A percentile compares a stretch with the other conserved stretches of the same genome.
Evolutionary conservation across 2,797 vertebrate genomes (phyloP).

Genomic region (Nyctalus aviator): DNA sequence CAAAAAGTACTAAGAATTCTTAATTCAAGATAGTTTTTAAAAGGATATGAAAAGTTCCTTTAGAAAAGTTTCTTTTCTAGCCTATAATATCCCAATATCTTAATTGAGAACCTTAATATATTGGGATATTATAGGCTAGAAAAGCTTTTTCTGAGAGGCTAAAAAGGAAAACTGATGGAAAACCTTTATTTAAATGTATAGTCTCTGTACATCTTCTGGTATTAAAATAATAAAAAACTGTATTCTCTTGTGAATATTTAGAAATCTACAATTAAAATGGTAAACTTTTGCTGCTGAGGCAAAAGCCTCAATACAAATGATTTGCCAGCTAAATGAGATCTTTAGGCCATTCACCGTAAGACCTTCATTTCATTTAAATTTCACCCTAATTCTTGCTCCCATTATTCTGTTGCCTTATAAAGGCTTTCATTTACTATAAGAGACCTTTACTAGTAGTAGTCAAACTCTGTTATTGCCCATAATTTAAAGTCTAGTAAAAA

Average conservation of each 20-base stretch:
- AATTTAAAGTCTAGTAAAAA: conserved; percentile 78
- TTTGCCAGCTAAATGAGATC: neutral
- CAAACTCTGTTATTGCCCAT: conserved; percentile 77
- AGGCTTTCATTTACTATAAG: conserved; percentile 75
- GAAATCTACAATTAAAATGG: conserved; percentile 60
- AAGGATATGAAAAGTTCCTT: conserved; percentile 12
- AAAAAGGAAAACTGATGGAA: conserved; percentile 28
- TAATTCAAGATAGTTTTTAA: conserved; percentile 27
- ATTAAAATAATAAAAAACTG: conserved; percentile 53
- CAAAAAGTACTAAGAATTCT: neutral
- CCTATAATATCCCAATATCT: no score
- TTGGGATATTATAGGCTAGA: neutral
- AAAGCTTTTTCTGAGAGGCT: neutral
- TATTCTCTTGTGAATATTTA: conserved; percentile 46
- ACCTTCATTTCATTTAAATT: conserved; percentile 82
- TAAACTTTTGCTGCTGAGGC: conserved; percentile 32
- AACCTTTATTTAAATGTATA: conserved; percentile 46
- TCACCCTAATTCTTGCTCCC: conserved; percentile 69
- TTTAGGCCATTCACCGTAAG: conserved; percentile 74
- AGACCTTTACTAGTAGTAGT: conserved; percentile 72
- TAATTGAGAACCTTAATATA: conserved; percentile 31
- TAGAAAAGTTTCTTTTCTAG: neutral
- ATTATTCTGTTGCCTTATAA: conserved; percentile 76
- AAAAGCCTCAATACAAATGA: conserved; percentile 57
- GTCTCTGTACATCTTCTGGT: neutral